phyloP scores from a whole-genome alignment of 1,140 invertebrate species.

The Trachelipus rathkii region DNA sequence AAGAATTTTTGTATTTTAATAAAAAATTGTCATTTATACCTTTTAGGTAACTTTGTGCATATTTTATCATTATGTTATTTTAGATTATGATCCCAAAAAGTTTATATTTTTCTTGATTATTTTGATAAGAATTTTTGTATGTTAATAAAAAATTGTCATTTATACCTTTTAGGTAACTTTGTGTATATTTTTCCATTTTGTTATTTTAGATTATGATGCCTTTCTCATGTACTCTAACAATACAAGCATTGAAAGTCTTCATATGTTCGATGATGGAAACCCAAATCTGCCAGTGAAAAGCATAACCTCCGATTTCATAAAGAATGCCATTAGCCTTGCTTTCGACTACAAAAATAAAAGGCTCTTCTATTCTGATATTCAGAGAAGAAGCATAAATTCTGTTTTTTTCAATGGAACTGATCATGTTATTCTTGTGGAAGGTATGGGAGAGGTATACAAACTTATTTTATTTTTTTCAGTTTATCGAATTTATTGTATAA shows the following conservation, averaged over 20 bases:
- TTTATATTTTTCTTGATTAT: slow-evolving; percentile 64
- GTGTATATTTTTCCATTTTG: too few species aligned
- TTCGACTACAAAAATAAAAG: slow-evolving; percentile 67
- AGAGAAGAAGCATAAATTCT: slow-evolving; percentile 72
- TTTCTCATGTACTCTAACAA: slow-evolving; percentile 73
- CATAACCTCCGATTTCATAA: slow-evolving; percentile 68
- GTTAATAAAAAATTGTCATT: too few species aligned
- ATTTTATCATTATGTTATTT: background rate
- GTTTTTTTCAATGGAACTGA: slow-evolving; percentile 76
- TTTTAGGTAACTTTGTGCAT: too few species aligned
- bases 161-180: too few species aligned
- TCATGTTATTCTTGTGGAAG: slow-evolving; percentile 64
- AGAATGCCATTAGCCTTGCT: slow-evolving; percentile 77
- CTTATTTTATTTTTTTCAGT: too few species aligned
- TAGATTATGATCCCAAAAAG: slow-evolving; percentile 64
- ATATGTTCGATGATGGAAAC: slow-evolving; percentile 64
- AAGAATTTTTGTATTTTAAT: too few species aligned
- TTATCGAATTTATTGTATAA: too few species aligned
- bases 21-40: too few species aligned
- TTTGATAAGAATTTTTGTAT: too few species aligned
- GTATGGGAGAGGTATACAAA: slow-evolving; percentile 52
- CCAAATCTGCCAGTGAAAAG: slow-evolving; percentile 69
- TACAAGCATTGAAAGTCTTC: slow-evolving; percentile 68
- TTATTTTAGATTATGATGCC: slow-evolving; percentile 59
- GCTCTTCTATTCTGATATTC: slow-evolving; percentile 83